These are phyloP conservation scores for Piprites chloris DNA, from an alignment of 2,113 vertebrate genomes.

Conservation along the genomic window DNA sequence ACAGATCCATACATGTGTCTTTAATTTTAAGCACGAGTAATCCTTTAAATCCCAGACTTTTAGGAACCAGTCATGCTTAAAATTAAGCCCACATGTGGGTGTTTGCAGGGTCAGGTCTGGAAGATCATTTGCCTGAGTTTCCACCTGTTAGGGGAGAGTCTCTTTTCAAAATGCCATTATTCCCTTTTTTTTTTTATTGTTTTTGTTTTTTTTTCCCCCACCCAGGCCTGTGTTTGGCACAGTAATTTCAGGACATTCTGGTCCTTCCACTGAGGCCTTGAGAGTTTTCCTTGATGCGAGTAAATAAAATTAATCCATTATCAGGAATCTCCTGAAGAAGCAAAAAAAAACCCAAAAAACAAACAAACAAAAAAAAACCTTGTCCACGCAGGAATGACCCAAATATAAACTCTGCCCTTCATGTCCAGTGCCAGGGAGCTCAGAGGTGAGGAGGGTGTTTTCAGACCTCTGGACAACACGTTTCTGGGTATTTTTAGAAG, in stretches of 20 bases:
- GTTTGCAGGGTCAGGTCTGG: background rate
- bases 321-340: background rate
- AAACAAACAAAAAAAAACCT: no score
- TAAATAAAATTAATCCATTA: background rate
- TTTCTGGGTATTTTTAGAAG: background rate
- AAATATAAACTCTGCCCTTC: background rate
- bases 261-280: background rate
- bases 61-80: background rate
- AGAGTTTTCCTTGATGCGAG: background rate
- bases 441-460: background rate
- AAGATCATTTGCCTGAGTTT: background rate
- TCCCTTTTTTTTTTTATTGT: no score
- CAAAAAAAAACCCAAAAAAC: no score
- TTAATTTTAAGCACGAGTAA: background rate
- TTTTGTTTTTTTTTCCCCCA: background rate
- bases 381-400: background rate
- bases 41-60: background rate
- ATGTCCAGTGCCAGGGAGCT: background rate
- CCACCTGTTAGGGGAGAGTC: background rate
- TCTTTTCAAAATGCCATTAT: background rate
- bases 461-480: background rate
- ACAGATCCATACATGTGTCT: background rate
- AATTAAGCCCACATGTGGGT: background rate
- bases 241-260: background rate
- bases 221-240: background rate